Conservation (phyloP, 2,797 vertebrate species). For the Mormyrus proboscirostris region DNA sequence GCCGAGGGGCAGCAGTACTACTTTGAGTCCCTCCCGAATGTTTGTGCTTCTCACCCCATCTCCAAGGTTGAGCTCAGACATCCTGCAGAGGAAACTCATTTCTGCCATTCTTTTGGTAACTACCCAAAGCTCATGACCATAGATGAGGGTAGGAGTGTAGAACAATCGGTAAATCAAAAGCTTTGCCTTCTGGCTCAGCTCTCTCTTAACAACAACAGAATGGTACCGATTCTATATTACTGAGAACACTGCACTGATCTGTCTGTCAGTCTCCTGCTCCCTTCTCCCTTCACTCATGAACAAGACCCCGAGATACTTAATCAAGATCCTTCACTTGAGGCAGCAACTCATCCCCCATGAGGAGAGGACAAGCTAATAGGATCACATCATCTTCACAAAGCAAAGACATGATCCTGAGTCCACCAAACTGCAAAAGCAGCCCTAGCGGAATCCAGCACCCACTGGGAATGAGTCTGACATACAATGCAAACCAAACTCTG, state of each 20-base stretch:
- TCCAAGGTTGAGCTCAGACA: background rate
- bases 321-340: background rate
- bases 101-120: background rate
- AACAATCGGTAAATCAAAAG: background rate
- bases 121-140: background rate
- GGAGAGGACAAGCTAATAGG: background rate
- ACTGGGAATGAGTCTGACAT: background rate
- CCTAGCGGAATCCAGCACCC: background rate
- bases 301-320: background rate
- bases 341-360: conserved; percentile 27
- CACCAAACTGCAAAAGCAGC: background rate
- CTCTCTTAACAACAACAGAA: background rate
- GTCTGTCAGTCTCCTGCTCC: background rate
- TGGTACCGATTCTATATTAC: background rate
- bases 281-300: background rate
- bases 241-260: background rate
- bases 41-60: background rate
- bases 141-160: background rate
- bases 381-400: background rate
- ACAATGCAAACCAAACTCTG: background rate
- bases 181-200: background rate
- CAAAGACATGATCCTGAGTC: background rate
- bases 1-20: background rate
- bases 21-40: background rate
- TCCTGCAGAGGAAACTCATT: background rate